Conservation (phyloP, 2,888 invertebrate genomes). For the Morpho achilles region DNA sequence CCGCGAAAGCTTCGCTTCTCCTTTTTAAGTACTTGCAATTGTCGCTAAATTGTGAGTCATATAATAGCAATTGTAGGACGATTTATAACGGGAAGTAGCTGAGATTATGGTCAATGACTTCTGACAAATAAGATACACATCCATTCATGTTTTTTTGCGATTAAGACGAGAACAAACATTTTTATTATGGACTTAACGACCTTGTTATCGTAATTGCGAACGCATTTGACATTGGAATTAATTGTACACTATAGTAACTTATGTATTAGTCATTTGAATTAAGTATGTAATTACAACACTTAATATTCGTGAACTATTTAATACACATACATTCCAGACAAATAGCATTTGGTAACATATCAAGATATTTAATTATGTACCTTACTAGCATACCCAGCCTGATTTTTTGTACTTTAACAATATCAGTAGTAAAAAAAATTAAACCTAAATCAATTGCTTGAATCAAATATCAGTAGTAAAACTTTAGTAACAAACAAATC, state of each 20-base stretch:
- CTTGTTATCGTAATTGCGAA: conserved; percentile 26
- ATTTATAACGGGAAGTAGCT: conserved; percentile 70
- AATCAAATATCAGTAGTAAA: too few relatives aligned
- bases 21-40: conserved; percentile 32
- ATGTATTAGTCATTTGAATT: conserved; percentile 3
- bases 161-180: conserved; percentile 7
- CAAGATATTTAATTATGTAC: too few relatives aligned
- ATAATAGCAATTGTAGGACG: conserved; percentile 36
- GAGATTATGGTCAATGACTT: conserved; percentile 67
- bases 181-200: conserved; percentile 16
- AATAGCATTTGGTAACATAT: too few relatives aligned
- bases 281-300: background rate
- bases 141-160: conserved; percentile 14
- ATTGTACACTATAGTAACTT: conserved; percentile 19
- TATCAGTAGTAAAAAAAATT: too few relatives aligned
- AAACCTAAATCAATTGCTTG: too few relatives aligned
- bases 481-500: too few relatives aligned
- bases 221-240: conserved; percentile 29
- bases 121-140: conserved; percentile 42
- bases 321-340: too few relatives aligned
- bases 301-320: too few relatives aligned
- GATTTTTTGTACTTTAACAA: too few relatives aligned
- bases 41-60: conserved; percentile 54
- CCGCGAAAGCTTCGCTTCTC: conserved; percentile 30
- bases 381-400: too few relatives aligned